Base-by-base conservation (phyloP, 2,888 invertebrate species). In the Eumacrocentrus americanus region DNA sequence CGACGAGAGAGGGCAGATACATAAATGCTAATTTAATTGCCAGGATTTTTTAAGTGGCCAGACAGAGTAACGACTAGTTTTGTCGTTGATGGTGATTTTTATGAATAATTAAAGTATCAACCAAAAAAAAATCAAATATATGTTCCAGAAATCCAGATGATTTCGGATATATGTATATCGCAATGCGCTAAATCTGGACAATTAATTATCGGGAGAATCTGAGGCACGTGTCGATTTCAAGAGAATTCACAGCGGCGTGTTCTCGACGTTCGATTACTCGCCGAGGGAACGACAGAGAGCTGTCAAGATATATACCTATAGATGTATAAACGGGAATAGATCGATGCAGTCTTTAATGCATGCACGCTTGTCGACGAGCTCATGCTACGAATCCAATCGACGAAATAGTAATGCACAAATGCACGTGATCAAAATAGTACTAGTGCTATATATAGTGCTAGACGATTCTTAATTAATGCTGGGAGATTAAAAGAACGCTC, bases 391-490 rank as follows among this genome's bases (percentile, higher is more conserved):
- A 42, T 42, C 20, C 42, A 42, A 42, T 42, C 20, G 42, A 42
- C 42, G 20, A 42, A 42, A 42, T 42, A 18, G 42, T 42, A 42
- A 42, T 42, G 42, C 42, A 42, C 42, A 42, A 42, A 16, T 11
- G 42, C 9, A 42, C 20, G 20, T 42, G n/a, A n/a, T n/a, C n/a
- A n/a, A n/a, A n/a, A n/a, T n/a, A n/a, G n/a, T n/a, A n/a, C n/a
- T n/a, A n/a, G n/a, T n/a, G n/a, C 7, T 42, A 42, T 42, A 18
- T 42, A 14, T 12, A 40, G 40, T 34, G 23, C 60, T 22, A 55
- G 61, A 65, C 68, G 58, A 64, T 59, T 58, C 55, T 67, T 67
- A 72, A 75, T 75, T 72, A 72, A 75, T 73, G 70, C 67, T 47
- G 38, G 47, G 40, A 57, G 68, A 72, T 72, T 71, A 71, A 69